These are phyloP conservation scores for Chamaetylas fuelleborni DNA, from an alignment of 2,113 vertebrate genomes.

Conservation along the genomic window DNA sequence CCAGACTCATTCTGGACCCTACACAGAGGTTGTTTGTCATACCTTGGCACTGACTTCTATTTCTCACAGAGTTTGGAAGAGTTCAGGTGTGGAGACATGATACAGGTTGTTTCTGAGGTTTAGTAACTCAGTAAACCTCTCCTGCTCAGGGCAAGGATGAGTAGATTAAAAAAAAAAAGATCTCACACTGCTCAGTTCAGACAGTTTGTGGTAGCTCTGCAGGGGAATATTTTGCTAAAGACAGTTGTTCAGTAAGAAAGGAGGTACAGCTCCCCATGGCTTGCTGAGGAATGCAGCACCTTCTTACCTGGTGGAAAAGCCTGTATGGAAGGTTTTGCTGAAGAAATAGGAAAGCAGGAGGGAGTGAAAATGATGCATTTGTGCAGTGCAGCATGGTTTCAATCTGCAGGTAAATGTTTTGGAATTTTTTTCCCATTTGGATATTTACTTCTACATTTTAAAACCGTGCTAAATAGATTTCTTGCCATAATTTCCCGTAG, in stretches of 20 bases:
- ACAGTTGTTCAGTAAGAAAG: not conserved
- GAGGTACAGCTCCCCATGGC: not conserved
- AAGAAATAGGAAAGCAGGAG: not conserved
- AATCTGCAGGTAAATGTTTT: not conserved
- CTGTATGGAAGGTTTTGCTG: not conserved
- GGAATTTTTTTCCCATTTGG: not conserved
- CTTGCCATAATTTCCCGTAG: not conserved
- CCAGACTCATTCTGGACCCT: not conserved
- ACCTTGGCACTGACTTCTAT: not conserved
- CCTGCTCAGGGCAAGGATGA: not conserved
- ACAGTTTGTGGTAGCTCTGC: not conserved
- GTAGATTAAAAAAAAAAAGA: not conserved
- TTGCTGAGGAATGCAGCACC: not conserved
- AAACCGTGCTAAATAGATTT: not conserved
- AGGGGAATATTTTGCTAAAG: not conserved
- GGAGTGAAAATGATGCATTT: not conserved
- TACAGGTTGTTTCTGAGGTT: not conserved
- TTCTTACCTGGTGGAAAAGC: not conserved
- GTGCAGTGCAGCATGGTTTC: not conserved
- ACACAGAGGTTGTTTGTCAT: not conserved
- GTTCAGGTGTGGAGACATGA: not conserved
- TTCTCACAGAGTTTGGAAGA: not conserved
- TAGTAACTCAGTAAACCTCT: not conserved
- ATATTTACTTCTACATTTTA: not conserved
- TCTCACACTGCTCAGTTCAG: fast-evolving